These are phyloP conservation scores for Caenorhabditis japonica DNA, from an alignment of 2,888 invertebrate species.

Conservation along the genomic window DNA sequence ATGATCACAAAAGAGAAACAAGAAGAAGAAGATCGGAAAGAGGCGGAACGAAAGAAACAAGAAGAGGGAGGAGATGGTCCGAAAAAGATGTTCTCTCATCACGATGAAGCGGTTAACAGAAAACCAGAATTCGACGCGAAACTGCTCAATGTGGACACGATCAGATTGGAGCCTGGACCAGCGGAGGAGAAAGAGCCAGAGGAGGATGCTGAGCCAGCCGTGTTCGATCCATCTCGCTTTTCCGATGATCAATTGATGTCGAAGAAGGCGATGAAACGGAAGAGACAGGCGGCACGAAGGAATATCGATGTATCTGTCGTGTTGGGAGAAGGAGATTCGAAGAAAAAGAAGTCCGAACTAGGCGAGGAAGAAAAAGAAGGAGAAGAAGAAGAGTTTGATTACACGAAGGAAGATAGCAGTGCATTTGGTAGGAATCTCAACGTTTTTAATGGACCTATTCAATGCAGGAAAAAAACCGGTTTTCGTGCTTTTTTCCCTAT, in stretches of 20 bases:
- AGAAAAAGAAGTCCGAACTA: constrained; percentile 16
- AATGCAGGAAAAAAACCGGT: too few relatives aligned
- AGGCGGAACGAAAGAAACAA: constrained; percentile 38
- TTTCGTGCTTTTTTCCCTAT: too few relatives aligned
- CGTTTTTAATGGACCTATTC: too few relatives aligned
- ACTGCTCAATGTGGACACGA: constrained; percentile 20
- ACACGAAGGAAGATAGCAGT: constrained; percentile 36
- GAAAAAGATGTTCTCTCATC: constrained; percentile 60
- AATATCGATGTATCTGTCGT: constrained; percentile 39
- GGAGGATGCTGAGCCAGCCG: constrained; percentile 5
- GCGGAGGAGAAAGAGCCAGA: not conserved
- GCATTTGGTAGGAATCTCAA: constrained; percentile 41
- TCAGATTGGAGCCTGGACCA: constrained; percentile 1
- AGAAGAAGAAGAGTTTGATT: constrained; percentile 54
- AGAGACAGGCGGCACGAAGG: constrained; percentile 42
- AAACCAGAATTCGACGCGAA: constrained; percentile 53
- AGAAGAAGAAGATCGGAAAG: constrained; percentile 44
- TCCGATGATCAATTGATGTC: constrained; percentile 59
- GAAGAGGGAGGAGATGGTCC: constrained; percentile 41
- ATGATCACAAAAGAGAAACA: constrained; percentile 55
- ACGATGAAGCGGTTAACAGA: constrained; percentile 56
- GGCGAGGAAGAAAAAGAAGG: constrained; percentile 20
- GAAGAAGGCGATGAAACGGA: constrained; percentile 61
- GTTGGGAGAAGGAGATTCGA: constrained; percentile 32
- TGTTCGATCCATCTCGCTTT: constrained; percentile 45